These are phyloP conservation scores for Cacatua alba DNA, from an alignment of 2,113 vertebrate species.

Conservation along the genomic window DNA sequence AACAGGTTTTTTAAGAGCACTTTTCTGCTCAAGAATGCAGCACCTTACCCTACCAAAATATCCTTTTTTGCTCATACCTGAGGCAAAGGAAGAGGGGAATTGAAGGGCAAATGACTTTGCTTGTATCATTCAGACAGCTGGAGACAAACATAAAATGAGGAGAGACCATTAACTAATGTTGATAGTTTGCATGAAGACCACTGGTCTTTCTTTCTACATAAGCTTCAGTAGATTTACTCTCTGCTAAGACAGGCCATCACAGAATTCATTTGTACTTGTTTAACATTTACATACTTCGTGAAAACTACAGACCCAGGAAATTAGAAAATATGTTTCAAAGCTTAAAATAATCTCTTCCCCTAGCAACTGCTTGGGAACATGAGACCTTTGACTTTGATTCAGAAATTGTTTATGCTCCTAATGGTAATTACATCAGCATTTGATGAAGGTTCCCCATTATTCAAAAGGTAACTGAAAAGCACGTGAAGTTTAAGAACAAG, in stretches of 20 bases:
- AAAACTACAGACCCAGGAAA: slow-evolving; percentile 3
- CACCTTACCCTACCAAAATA: neutral
- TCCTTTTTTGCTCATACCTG: neutral
- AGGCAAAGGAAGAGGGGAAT: neutral
- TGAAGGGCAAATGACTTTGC: rapidly evolving
- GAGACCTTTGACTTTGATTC: slow-evolving; percentile 34
- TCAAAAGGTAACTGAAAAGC: neutral
- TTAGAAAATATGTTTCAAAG: slow-evolving; percentile 28
- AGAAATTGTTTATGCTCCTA: slow-evolving; percentile 28
- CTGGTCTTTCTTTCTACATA: neutral
- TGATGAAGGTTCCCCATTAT: neutral
- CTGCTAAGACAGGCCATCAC: neutral
- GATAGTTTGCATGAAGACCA: neutral
- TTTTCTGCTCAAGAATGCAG: neutral
- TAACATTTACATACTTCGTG: neutral
- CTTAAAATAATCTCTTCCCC: slow-evolving; percentile 27
- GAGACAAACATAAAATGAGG: neutral
- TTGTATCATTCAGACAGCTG: neutral
- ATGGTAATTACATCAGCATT: slow-evolving; percentile 19
- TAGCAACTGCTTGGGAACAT: slow-evolving; percentile 41
- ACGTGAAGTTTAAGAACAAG: neutral
- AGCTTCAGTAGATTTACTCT: neutral
- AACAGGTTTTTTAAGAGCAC: neutral
- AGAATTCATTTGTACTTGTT: slow-evolving; percentile 24
- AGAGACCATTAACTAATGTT: neutral